Evolutionary conservation across 2,888 invertebrate genomes (phyloP).

Genomic region (Pandemis heparana): DNA sequence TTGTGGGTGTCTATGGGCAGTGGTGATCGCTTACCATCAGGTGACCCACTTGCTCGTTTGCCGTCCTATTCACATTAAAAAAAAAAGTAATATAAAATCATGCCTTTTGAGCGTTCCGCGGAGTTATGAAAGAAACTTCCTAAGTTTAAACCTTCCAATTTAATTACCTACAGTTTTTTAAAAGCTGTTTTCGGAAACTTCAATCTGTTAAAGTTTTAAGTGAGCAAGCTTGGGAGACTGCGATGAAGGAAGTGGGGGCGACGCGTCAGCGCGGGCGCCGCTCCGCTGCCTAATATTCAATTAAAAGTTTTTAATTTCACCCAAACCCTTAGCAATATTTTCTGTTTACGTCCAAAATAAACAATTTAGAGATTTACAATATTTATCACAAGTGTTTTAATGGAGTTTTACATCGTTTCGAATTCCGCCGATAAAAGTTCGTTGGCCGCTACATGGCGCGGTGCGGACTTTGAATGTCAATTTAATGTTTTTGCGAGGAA

Average conservation of each 20-base stretch:
- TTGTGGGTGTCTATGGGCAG: no score
- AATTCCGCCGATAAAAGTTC: slow-evolving; percentile 35
- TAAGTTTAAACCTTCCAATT: slow-evolving; percentile 40
- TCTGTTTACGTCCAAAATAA: slow-evolving; percentile 69
- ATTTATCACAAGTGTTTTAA: slow-evolving; percentile 48
- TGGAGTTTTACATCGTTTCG: slow-evolving; percentile 42
- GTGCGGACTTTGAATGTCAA: slow-evolving; percentile 33
- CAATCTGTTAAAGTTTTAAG: slow-evolving; percentile 61
- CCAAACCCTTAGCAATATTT: slow-evolving; percentile 70
- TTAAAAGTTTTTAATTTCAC: slow-evolving; percentile 80
- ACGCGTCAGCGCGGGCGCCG: slow-evolving; percentile 60
- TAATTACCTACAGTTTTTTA: slow-evolving; percentile 41
- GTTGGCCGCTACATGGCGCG: slow-evolving; percentile 11
- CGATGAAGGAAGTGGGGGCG: slow-evolving; percentile 57
- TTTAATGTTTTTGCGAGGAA: slow-evolving; percentile 15
- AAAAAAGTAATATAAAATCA: slow-evolving; percentile 37
- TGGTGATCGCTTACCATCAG: no score
- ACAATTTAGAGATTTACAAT: slow-evolving; percentile 56
- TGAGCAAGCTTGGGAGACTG: slow-evolving; percentile 53
- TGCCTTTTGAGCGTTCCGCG: slow-evolving; percentile 25
- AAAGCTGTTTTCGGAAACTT: slow-evolving; percentile 56
- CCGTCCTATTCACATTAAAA: no score
- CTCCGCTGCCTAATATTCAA: slow-evolving; percentile 79
- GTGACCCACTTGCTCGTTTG: no score
- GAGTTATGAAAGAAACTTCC: slow-evolving; percentile 41